These are phyloP conservation scores for Apteryx mantelli DNA, from an alignment of 2,113 vertebrate genomes.

Conservation along the genomic window DNA sequence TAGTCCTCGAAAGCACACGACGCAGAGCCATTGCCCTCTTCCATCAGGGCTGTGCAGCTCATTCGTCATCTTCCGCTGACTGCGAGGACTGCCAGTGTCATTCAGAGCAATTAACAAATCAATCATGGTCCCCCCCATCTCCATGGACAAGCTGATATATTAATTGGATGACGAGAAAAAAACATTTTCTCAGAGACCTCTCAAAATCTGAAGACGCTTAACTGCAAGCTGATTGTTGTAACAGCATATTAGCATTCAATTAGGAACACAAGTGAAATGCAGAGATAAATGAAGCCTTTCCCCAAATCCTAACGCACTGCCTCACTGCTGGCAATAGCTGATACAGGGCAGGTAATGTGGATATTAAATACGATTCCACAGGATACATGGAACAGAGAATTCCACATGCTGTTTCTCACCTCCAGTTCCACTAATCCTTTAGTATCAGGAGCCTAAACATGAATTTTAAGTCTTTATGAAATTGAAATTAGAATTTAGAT, in stretches of 20 bases:
- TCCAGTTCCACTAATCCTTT: background rate
- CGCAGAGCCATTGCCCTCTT: background rate
- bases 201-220: background rate
- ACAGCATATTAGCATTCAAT: conserved; percentile 13
- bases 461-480: conserved; percentile 15
- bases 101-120: background rate
- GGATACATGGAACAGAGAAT: background rate
- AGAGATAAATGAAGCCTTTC: background rate
- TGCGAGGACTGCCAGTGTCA: background rate
- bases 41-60: background rate
- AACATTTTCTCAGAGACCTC: conserved; percentile 2
- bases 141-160: background rate
- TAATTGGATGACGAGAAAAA: background rate
- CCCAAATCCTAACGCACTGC: background rate
- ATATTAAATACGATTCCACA: background rate
- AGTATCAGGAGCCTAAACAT: background rate
- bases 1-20: background rate
- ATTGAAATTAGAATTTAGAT: conserved; percentile 10
- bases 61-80: background rate
- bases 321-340: background rate
- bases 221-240: background rate
- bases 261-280: background rate
- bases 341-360: background rate
- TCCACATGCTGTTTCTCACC: background rate
- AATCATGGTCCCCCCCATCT: background rate